Conservation (phyloP, 2,113 vertebrate genomes). For the Gila orcuttii region DNA sequence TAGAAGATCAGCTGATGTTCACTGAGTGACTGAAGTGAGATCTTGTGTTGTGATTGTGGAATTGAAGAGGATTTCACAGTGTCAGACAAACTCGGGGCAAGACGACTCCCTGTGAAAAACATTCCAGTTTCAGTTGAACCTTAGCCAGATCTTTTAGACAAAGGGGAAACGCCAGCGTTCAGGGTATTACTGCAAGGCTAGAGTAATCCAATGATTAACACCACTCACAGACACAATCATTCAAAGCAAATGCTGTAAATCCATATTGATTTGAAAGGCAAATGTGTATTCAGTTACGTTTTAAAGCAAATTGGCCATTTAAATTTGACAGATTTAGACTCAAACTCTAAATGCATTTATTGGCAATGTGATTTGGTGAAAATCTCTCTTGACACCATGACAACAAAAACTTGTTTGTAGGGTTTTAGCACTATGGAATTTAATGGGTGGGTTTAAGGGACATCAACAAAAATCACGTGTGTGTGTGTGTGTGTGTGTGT, state of each 20-base stretch:
- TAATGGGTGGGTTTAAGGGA: not conserved
- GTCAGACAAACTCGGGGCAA: slow-evolving; percentile 1
- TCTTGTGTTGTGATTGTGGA: slow-evolving; percentile 13
- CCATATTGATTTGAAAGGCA: not conserved
- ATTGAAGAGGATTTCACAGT: slow-evolving; percentile 2
- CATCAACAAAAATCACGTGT: no score
- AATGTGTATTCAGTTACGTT: not conserved
- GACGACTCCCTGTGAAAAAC: slow-evolving; percentile 47
- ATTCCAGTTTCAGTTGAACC: slow-evolving; percentile 75
- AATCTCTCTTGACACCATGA: not conserved
- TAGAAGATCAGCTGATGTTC: not conserved
- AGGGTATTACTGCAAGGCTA: slow-evolving; percentile 20
- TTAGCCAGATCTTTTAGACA: slow-evolving; percentile 64
- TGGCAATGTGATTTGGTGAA: not conserved
- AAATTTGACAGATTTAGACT: not conserved
- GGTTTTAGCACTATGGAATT: no score
- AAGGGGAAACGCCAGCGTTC: slow-evolving; percentile 38
- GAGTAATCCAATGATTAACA: not conserved
- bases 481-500: no score
- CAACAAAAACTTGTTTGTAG: not conserved
- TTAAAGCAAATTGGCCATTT: not conserved
- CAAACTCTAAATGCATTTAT: not conserved
- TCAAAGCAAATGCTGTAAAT: not conserved
- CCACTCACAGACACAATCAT: slow-evolving; percentile 16
- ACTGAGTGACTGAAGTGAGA: not conserved